Conservation (phyloP, 2,797 vertebrate genomes). For the Coendou prehensilis region DNA sequence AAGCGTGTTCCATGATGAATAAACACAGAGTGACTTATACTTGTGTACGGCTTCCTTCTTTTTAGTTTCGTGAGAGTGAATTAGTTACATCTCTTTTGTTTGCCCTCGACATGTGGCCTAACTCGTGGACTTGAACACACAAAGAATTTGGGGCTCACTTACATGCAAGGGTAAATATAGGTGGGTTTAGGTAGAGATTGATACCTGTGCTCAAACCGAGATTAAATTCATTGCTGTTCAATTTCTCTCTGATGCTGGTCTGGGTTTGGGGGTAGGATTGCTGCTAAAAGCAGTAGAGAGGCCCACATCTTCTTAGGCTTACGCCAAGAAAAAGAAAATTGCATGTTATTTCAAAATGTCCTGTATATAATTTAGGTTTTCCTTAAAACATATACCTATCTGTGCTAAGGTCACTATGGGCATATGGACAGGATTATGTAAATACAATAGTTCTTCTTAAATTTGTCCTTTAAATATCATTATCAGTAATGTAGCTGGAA, state of each 20-base stretch:
- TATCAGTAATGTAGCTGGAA: not conserved
- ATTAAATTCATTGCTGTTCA: not conserved
- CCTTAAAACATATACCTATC: not conserved
- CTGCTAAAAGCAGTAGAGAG: not conserved
- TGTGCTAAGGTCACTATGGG: not conserved
- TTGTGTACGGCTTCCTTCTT: not conserved
- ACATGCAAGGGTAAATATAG: not conserved
- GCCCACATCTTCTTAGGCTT: not conserved
- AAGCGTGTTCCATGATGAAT: slow-evolving; percentile 40
- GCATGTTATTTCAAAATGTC: not conserved
- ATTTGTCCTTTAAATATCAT: not conserved
- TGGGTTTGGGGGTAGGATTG: not conserved
- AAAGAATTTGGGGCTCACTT: not conserved
- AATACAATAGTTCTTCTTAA: not conserved
- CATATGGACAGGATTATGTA: not conserved
- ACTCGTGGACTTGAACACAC: not conserved
- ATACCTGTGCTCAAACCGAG: not conserved
- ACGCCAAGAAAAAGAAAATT: not conserved
- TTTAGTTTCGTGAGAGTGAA: not conserved
- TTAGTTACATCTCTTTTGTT: not conserved
- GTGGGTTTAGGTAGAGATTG: not conserved
- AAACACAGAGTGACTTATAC: slow-evolving; percentile 29
- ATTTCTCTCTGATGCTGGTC: not conserved
- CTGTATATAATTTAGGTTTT: not conserved
- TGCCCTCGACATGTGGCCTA: not conserved